Percentiles rank a stretch among this genome's conserved stretches.
These are phyloP conservation scores for Tetropium fuscum DNA, from an alignment of 2,888 invertebrate genomes.

Conservation along the genomic window DNA sequence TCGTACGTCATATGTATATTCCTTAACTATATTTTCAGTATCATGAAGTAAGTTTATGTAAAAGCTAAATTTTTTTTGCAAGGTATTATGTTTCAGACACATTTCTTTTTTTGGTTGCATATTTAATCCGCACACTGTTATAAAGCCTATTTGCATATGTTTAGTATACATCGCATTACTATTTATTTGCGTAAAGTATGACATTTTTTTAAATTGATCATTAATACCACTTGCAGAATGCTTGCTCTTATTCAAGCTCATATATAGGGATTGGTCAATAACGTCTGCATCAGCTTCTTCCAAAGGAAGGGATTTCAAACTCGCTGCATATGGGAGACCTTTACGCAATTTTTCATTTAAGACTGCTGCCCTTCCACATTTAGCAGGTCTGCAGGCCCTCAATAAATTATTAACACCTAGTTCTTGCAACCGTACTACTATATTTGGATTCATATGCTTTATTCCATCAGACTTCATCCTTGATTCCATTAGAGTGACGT, in stretches of 20 bases:
- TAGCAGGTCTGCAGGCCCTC: conserved; percentile 54
- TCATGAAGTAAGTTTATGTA: no score
- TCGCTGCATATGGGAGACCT: conserved; percentile 52
- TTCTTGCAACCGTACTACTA: conserved; percentile 46
- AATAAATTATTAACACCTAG: conserved; percentile 53
- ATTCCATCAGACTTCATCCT: conserved; percentile 44
- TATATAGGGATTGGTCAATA: conserved; percentile 51
- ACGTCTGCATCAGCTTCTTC: conserved; percentile 47
- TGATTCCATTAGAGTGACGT: conserved; percentile 47
- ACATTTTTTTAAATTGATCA: background rate
- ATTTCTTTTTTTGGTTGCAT: background rate
- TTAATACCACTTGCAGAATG: no score
- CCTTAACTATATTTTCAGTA: no score
- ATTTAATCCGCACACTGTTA: conserved; percentile 1
- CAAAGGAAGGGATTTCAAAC: conserved; percentile 53
- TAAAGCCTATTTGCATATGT: conserved; percentile 4
- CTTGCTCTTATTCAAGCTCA: conserved; percentile 49
- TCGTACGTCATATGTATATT: no score
- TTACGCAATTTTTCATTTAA: conserved; percentile 50
- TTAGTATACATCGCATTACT: background rate
- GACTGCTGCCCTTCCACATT: conserved; percentile 53
- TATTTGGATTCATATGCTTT: conserved; percentile 44
- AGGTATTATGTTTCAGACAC: background rate
- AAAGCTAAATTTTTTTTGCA: no score
- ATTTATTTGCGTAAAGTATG: background rate